Evolutionary conservation across 2,797 vertebrate species (phyloP).

Genomic region (Pampus argenteus): DNA sequence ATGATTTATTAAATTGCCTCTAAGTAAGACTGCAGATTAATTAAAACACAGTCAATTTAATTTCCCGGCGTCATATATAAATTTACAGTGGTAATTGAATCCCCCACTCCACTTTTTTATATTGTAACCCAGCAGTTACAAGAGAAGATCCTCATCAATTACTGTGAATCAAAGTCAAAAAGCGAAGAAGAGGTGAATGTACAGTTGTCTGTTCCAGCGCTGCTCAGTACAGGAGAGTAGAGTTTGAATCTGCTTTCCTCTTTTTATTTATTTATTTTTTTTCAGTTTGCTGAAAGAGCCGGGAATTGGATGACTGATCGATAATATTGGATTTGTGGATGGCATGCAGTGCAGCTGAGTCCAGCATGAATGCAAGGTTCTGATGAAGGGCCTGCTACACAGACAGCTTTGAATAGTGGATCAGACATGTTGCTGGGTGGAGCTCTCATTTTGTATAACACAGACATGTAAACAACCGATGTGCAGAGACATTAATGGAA

Average conservation of each 20-base stretch:
- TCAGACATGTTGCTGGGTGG: slow-evolving; percentile 64
- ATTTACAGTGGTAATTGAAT: slow-evolving; percentile 84
- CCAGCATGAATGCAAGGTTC: slow-evolving; percentile 79
- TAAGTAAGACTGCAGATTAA: slow-evolving; percentile 87
- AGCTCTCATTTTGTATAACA: slow-evolving; percentile 55
- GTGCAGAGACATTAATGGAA: slow-evolving; percentile 61
- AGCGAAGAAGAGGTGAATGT: slow-evolving; percentile 58
- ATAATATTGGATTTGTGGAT: slow-evolving; percentile 82
- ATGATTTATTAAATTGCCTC: slow-evolving; percentile 87
- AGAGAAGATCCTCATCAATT: slow-evolving; percentile 72
- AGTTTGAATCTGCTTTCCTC: slow-evolving; percentile 68
- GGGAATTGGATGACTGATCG: slow-evolving; percentile 82
- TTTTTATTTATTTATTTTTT: slow-evolving; percentile 36
- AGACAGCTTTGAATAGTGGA: slow-evolving; percentile 68
- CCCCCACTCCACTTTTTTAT: slow-evolving; percentile 66
- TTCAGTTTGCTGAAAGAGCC: slow-evolving; percentile 77
- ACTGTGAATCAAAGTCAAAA: slow-evolving; percentile 49
- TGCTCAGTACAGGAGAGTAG: slow-evolving; percentile 50
- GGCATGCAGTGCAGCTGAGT: slow-evolving; percentile 78
- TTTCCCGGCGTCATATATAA: slow-evolving; percentile 81
- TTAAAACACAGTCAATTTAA: slow-evolving; percentile 86
- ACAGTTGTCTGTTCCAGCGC: slow-evolving; percentile 55
- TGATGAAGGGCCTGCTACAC: slow-evolving; percentile 66
- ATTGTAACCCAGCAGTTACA: slow-evolving; percentile 67
- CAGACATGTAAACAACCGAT: slow-evolving; percentile 55